Conservation (phyloP, 2,797 vertebrate genomes). For the Tangara arthus region DNA sequence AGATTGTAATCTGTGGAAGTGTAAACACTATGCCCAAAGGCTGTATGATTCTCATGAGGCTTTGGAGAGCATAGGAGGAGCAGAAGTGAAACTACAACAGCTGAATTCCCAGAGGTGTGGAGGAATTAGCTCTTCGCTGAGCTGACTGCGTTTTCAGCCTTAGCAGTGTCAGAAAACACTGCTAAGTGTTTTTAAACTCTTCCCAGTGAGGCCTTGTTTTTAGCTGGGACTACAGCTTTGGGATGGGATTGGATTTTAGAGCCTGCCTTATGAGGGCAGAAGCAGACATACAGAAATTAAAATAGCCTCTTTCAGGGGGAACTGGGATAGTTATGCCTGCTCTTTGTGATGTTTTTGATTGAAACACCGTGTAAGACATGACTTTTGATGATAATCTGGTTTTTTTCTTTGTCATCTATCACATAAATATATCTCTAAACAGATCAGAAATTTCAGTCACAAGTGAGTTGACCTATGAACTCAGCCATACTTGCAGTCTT, state of each 20-base stretch:
- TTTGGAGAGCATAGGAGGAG: neutral
- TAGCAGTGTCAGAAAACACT: neutral
- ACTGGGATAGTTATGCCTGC: neutral
- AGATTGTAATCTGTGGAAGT: neutral
- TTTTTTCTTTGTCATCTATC: neutral
- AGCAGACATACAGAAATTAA: neutral
- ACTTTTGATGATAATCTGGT: neutral
- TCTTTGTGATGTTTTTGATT: neutral
- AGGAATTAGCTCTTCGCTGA: neutral
- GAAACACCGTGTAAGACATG: neutral
- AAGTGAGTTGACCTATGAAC: neutral
- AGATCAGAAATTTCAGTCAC: neutral
- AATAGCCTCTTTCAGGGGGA: neutral
- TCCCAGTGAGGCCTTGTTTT: neutral
- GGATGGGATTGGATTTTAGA: neutral
- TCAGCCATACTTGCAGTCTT: neutral
- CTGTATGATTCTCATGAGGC: neutral
- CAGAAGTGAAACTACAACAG: neutral
- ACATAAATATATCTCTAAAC: neutral
- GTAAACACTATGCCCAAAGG: neutral
- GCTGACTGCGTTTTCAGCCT: neutral
- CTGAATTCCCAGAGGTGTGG: neutral
- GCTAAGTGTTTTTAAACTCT: neutral
- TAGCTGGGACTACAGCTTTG: neutral
- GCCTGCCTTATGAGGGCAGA: neutral